These are phyloP conservation scores for Amphipyra tragopoginis DNA, from an alignment of 2,888 invertebrate genomes.

Conservation along the genomic window DNA sequence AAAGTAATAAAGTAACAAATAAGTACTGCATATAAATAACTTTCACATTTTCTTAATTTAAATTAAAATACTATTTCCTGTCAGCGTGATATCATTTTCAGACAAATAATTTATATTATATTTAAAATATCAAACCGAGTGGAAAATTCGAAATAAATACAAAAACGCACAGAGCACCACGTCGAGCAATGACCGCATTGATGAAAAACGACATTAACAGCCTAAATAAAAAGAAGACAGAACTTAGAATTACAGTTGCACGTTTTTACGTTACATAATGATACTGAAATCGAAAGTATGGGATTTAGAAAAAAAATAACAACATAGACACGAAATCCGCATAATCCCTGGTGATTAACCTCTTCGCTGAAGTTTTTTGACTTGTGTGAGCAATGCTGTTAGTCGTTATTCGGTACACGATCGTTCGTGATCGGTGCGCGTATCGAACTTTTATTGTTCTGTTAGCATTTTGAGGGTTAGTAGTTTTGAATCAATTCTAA, in stretches of 20 bases:
- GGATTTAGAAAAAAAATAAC: slow-evolving; percentile 60
- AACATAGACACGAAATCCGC: slow-evolving; percentile 56
- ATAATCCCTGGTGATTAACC: slow-evolving; percentile 54
- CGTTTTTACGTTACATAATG: slow-evolving; percentile 70
- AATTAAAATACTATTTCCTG: slow-evolving; percentile 17
- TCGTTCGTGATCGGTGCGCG: slow-evolving; percentile 8
- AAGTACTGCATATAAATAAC: slow-evolving; percentile 4
- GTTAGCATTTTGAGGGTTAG: slow-evolving; percentile 29
- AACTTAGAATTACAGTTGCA: slow-evolving; percentile 59
- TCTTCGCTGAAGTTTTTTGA: slow-evolving; percentile 29
- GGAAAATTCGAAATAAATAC: slow-evolving; percentile 35
- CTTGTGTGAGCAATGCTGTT: slow-evolving; percentile 20
- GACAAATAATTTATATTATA: slow-evolving; percentile 22
- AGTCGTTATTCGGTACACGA: slow-evolving; percentile 14
- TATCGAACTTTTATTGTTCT: slow-evolving; percentile 32
- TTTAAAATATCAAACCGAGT: slow-evolving; percentile 34
- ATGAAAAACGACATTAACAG: slow-evolving; percentile 55
- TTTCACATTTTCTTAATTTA: slow-evolving; percentile 33
- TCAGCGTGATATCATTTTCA: slow-evolving; percentile 18
- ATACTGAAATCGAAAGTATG: slow-evolving; percentile 70
- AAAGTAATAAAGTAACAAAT: background rate
- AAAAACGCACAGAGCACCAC: slow-evolving; percentile 28
- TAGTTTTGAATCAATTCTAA: slow-evolving; percentile 23
- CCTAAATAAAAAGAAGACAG: slow-evolving; percentile 53
- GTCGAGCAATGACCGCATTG: slow-evolving; percentile 52